Conservation (phyloP, 2,888 invertebrate genomes). For the Platynereis dumerilii region DNA sequence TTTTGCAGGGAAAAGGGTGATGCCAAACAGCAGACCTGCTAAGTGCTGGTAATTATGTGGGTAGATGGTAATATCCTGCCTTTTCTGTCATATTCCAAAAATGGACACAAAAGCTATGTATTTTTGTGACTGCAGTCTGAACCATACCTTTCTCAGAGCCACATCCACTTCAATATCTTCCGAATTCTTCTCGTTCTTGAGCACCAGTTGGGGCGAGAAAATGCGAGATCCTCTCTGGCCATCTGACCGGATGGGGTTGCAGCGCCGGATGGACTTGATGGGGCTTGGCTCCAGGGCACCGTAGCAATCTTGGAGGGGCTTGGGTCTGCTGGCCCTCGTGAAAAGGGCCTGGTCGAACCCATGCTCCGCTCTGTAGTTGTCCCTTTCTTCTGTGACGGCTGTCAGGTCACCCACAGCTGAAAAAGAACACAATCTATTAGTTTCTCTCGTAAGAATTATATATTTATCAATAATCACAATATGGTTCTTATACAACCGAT, state of each 20-base stretch:
- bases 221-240: slow-evolving; percentile 28
- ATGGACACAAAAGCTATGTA: too few relatives aligned
- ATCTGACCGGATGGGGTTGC: slow-evolving; percentile 29
- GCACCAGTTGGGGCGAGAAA: slow-evolving; percentile 25
- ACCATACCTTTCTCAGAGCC: slow-evolving; percentile 11
- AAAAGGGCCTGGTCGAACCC: slow-evolving; percentile 78
- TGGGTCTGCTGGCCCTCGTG: slow-evolving; percentile 76
- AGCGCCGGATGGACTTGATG: slow-evolving; percentile 43
- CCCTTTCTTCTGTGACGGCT: slow-evolving; percentile 73
- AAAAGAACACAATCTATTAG: slow-evolving; percentile 14
- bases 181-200: slow-evolving; percentile 18
- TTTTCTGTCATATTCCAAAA: too few relatives aligned
- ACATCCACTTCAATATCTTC: slow-evolving; percentile 8
- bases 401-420: slow-evolving; percentile 91
- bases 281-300: slow-evolving; percentile 73
- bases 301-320: slow-evolving; percentile 79
- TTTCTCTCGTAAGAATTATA: background rate
- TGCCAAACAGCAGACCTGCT: too few relatives aligned
- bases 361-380: slow-evolving; percentile 73
- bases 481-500: too few relatives aligned
- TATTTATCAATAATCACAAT: background rate
- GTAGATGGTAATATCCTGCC: too few relatives aligned
- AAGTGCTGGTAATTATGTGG: too few relatives aligned
- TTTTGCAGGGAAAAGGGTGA: too few relatives aligned
- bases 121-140: too few relatives aligned